These are phyloP conservation scores for Protaetia brevitarsis DNA, from an alignment of 1,140 invertebrate species.

Conservation along the genomic window DNA sequence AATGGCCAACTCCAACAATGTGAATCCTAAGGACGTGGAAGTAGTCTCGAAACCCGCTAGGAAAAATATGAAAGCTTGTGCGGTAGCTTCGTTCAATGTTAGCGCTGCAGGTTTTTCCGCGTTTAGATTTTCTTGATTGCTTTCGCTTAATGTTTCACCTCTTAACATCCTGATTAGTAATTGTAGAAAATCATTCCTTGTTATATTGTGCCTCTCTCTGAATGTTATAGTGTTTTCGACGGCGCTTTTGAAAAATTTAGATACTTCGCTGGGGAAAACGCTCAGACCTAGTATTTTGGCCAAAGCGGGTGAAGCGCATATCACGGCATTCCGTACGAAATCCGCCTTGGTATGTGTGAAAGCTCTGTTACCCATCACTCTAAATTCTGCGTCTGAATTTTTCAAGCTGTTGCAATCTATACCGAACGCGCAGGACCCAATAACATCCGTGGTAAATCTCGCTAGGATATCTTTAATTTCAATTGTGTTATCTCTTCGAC, in stretches of 20 bases:
- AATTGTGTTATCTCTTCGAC: conserved; percentile 28
- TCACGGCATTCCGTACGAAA: neutral
- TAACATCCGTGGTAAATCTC: conserved; percentile 40
- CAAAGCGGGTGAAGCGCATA: neutral
- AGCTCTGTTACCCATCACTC: conserved; percentile 36
- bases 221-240: neutral
- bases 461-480: conserved; percentile 41
- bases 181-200: neutral
- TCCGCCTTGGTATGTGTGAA: conserved; percentile 25
- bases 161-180: conserved; percentile 38
- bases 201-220: neutral
- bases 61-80: neutral
- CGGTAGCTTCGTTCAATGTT: neutral
- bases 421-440: conserved; percentile 47
- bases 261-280: neutral
- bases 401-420: conserved; percentile 43
- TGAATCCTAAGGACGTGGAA: conserved; percentile 58
- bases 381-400: conserved; percentile 38
- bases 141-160: conserved; percentile 44
- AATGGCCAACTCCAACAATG: conserved; percentile 57
- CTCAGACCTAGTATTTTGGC: neutral
- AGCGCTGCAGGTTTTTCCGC: neutral
- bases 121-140: neutral
- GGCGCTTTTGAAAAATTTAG: neutral
- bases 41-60: conserved; percentile 43